These are phyloP conservation scores for Oxycera nigricornis DNA, from an alignment of 2,888 invertebrate genomes.

Conservation along the genomic window DNA sequence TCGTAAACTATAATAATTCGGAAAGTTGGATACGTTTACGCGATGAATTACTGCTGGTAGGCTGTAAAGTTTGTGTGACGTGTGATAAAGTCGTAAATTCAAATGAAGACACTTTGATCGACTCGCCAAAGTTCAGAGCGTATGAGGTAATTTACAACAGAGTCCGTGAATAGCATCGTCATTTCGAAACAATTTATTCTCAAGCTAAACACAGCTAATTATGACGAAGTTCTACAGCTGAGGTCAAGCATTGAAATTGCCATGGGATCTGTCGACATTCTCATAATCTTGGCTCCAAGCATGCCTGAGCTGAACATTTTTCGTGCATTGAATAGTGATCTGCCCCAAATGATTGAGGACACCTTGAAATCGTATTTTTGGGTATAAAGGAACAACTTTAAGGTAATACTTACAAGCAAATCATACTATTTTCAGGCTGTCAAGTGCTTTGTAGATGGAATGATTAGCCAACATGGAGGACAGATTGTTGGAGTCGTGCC, in stretches of 20 bases:
- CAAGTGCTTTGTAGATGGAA: constrained; percentile 61
- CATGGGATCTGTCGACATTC: constrained; percentile 62
- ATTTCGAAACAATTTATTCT: background rate
- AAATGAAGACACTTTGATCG: background rate
- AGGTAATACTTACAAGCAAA: background rate
- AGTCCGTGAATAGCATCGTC: background rate
- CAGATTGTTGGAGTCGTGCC: constrained; percentile 63
- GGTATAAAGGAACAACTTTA: constrained; percentile 54
- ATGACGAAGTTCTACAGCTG: constrained; percentile 57
- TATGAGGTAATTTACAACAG: background rate
- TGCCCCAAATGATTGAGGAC: constrained; percentile 58
- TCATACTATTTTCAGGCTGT: constrained; percentile 55
- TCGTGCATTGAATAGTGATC: constrained; percentile 57
- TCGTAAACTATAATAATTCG: constrained; percentile 5
- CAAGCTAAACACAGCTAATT: constrained; percentile 49
- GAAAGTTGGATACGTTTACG: background rate
- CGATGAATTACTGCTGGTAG: background rate
- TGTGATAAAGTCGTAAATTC: background rate
- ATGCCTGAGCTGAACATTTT: constrained; percentile 56
- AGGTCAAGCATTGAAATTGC: constrained; percentile 58
- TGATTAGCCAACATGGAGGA: constrained; percentile 61
- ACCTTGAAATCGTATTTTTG: constrained; percentile 63
- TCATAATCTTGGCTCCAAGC: constrained; percentile 61
- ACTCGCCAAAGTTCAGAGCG: background rate
- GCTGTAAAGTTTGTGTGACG: background rate